Evolutionary conservation across 2,113 vertebrate genomes (phyloP), one percentile per base, ranked within the genome.

Genomic region (Ammodytes marinus): DNA sequence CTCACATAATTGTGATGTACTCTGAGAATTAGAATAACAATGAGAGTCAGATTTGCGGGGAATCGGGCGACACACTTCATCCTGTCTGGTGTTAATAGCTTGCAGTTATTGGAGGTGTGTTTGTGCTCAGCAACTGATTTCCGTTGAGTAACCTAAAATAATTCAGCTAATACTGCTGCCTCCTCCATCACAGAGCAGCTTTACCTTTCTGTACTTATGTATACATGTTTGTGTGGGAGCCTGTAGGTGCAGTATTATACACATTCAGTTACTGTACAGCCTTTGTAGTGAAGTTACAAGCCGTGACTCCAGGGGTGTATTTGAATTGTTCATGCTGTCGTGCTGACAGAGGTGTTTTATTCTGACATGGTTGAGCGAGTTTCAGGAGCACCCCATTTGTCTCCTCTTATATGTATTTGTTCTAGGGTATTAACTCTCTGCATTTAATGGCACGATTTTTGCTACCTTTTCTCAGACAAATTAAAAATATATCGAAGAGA

Each of bases 141-240:
- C 71, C 79, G 45, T 43, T 4, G 14, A 75, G 77, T 58, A 65
- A 37, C 54, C 8, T 2, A 60, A 79, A 84, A 83, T 86, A 76
- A 91, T 79, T 83, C 80, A 17, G 59, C 71, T 87, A 79, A 89
- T 74, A 65, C 63, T 4, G 27, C 72, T 46, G 63, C 57, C 73
- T 49, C 69, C 70, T 67, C 42, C 50, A 2, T 43, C 75, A 4
- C 10, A 0, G 6, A 6, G 40, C 52, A 4, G 3, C 40, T 72
- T 8, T 3, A 4, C 4, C 37, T 17, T 2, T 65, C 45, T 49
- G 14, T 42, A 27, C 45, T 37, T 6, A 12, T 61, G 54, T 61
- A 3, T 72, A 7, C 68, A 10, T 27, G 27, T 80, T 35, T 81
- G 71, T 67, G 17, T 39, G 6, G 4, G 10, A 3, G 84, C 11